Base-by-base conservation (phyloP, 2,888 invertebrate genomes). In the Stomorhina lunata region DNA sequence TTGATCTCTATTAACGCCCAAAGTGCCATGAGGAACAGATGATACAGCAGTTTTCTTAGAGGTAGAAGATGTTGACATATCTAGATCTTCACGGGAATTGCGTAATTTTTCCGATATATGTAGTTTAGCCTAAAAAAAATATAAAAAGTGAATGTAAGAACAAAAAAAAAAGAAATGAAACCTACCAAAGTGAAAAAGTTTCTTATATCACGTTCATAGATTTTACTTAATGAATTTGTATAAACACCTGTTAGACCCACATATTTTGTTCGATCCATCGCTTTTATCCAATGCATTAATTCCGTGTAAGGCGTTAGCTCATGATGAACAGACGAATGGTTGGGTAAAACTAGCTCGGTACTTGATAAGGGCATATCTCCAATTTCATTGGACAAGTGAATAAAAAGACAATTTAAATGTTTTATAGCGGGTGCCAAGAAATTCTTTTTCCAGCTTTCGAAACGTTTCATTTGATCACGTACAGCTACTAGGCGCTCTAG, bases 331-430 rank as follows among this genome's bases (percentile, higher is more conserved):
- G 94, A 93, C 84, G 93, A 93, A 88, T 97, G 95, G 85, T 95
- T 94, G 0, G 96, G 96, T 85, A 98, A 92, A 32, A 93, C 93
- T 71, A 96, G 91, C 48, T 94, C 94, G 7, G 87, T 88, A 59
- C 86, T 88, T 9, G 88, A 87, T 37, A 87, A 32, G 7, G 89
- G 86, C 73, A 81, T 87, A 86, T 95, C 95, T 0, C 95, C 95
- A 81, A 94, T 92, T 89, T 96, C 95, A 88, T 95, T 95, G 15
- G 94, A 98, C 92, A 98, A 94, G 92, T 99, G 98, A 87, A 98
- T 97, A 86, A 99, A 97, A 66, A 97, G 93, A 92, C 99, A 98
- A 90, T 98, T 98, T 65, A 99, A 93, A 91, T 99, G 98, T 20
- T 98, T 94, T 80, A 96, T 95, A 69, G 99, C 94, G 53, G 95